Conservation (phyloP, 2,797 vertebrate genomes). For the Ptychobarbus kaznakovi region DNA sequence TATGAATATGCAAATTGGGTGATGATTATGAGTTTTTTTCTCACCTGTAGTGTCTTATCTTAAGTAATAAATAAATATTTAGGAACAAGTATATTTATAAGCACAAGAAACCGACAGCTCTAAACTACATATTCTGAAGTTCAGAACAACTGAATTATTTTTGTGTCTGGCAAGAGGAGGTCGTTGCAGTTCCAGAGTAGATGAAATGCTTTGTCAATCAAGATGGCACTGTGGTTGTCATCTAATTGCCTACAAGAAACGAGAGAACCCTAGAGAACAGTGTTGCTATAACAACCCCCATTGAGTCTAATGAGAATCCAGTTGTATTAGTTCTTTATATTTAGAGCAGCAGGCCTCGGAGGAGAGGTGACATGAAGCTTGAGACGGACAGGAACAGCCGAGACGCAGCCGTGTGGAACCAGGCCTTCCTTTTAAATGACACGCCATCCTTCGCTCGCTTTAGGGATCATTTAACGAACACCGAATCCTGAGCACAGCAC, state of each 20-base stretch:
- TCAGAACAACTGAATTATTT: constrained; percentile 3
- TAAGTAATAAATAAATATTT: constrained; percentile 2
- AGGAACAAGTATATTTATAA: background rate
- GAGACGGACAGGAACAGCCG: constrained; percentile 3
- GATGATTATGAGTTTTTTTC: background rate
- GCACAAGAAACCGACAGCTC: background rate
- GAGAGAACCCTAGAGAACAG: constrained; percentile 55
- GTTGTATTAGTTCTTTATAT: constrained; percentile 58
- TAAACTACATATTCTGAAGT: constrained; percentile 41
- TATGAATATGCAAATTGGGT: background rate
- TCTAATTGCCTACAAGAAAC: constrained; percentile 57
- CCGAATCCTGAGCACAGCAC: constrained; percentile 15
- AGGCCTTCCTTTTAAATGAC: constrained; percentile 17
- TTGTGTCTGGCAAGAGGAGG: background rate
- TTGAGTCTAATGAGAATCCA: constrained; percentile 52
- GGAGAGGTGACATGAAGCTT: constrained; percentile 20
- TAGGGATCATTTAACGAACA: constrained; percentile 38
- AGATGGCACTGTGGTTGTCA: constrained; percentile 35
- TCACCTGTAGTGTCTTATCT: background rate
- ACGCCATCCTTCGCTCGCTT: constrained; percentile 28
- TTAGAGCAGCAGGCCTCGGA: constrained; percentile 46
- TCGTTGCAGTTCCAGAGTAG: constrained; percentile 36
- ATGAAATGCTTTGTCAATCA: constrained; percentile 58
- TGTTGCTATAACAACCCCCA: constrained; percentile 46
- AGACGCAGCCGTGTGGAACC: constrained; percentile 15